Evolutionary conservation across 1,140 invertebrate species (phyloP), one percentile per base, ranked within the genome.

Genomic region (Apis dorsata): DNA sequence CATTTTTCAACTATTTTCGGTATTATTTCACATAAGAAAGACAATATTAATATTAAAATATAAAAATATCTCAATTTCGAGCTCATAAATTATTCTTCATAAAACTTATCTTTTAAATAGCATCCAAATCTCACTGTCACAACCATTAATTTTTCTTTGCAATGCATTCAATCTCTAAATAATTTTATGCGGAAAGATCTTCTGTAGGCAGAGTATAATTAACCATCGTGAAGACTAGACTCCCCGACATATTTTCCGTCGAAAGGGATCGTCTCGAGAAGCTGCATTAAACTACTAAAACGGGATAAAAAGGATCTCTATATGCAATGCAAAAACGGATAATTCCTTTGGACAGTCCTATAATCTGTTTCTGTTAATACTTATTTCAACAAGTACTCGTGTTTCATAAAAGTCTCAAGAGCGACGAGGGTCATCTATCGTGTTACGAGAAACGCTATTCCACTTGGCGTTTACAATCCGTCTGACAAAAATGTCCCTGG

Each of bases 261-360:
- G n/a, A 53, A 63, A 65, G 49, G 44, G 55, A 66, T 21, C 2
- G 63, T 68, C 76, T 68, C 63, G 51, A 68, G 51, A 12, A 49
- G 28, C 63, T 13, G 10, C 13, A 68, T 78, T 69, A 78, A 77
- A 44, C 3, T 21, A 10, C 13, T 10, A 9, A 15, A 21, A 24
- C 28, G 13, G 8, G 21, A 68, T 68, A 24, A 72, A 78, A 78
- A 65, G 15, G 5, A 2, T 0, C 13, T 17, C 28, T 68, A 9
- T 19, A 68, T 78, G 76, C 63, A 78, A 78, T 57, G 76, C 28
- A 68, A 57, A 78, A 69, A 44, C 28, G 9, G 53, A 7, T 44
- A 55, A 55, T 69, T 57, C 28, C 28, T 78, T 75, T 68, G 13
- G 5, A 7, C 5, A 11, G 2, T 4, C 9, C 44, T 69, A n/a